Base-by-base conservation (phyloP, 2,113 vertebrate genomes). In the Dermatemys mawii region DNA sequence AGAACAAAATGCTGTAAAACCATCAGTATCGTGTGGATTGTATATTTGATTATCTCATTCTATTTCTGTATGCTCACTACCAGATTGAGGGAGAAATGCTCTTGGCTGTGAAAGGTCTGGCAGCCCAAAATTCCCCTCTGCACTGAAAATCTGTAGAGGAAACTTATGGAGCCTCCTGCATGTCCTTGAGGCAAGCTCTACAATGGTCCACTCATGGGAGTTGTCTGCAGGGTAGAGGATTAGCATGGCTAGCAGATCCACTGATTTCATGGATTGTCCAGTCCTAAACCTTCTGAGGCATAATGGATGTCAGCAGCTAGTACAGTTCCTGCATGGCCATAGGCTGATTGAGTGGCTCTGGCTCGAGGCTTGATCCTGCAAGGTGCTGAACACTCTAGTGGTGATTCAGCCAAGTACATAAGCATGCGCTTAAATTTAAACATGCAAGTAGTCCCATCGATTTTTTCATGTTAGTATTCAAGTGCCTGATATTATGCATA, bases 251-350 rank as follows among this genome's bases (percentile, higher is more conserved):
- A 63, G 22, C 35, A 79, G 9, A 35, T 48, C 24, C 21, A 44
- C 24, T 27, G 24, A 44, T 22, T 79, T 32, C 8, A 8, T 2
- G 26, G 73, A 41, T 75, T 27, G 41, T 13, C 63, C 70, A 41
- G 22, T 41, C 22, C 38, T 44, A 75, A n/a, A 60, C 41, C 41
- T 79, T 88, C 32, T 80, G 75, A 84, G 76, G 46, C 8, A 8
- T 0, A 0, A 0, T 8, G 5, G 5, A 81, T 10, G 78, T 91
- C 29, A 81, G 73, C 44, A 12, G 22, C 75, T 78, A 0, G 79
- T 41, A 10, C 19, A 80, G 3, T 44, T 67, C 82, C 17, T 19
- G 78, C 27, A 11, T 3, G 54, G 6, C 46, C 49, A 1, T 11
- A 7, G 51, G 29, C 17, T 51, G 13, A 70, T 75, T 57, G 21